Base-by-base conservation (phyloP, 2,888 invertebrate genomes). In the Andrena bucephala region DNA sequence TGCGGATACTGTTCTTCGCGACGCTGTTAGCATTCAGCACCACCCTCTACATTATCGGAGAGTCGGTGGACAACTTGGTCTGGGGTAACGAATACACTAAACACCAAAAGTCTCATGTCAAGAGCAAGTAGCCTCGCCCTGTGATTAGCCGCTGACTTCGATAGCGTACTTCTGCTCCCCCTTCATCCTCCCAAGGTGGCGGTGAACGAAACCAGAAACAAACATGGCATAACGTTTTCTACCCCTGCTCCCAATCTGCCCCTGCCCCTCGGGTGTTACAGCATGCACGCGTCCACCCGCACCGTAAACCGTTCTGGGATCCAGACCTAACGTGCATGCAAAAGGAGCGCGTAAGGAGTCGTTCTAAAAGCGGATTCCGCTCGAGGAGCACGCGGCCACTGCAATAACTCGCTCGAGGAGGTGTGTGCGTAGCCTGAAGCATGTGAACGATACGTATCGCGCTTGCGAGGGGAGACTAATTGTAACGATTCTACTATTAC, bases 1-100 rank as follows among this genome's bases (percentile, higher is more conserved):
- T 97, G 85, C 96, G 98, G 91, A 95, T 97, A 72, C 93, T 96
- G 10, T 98, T 99, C 94, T 97, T 98, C 92, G 88, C 95, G 10
- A 95, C 95, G 13, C 95, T 96, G 81, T 94, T 97, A 66, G 94
- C 94, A 2, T 95, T 97, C 88, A 95, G 95, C 20, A 94, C 95
- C 79, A 93, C 95, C 24, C 94, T 97, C 70, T 98, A 98, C 93
- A 93, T 96, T 75, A 89, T 96, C 54, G 98, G 98, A 50, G 97
- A 98, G 92, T 95, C 94, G 79, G 90, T 97, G 70, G 97, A 98
- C 92, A 95, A 94, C 86, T 94, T 95, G 85, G 94, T 97, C 82
- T 98, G 98, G 98, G 96, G 96, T 93, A 96, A 96, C 92, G 96
- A 90, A 90, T 73, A 92, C 82, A 87, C 85, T 90, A 91, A 91